Percentiles rank a stretch among this genome's conserved stretches.
These are phyloP conservation scores for Tenthredo notha DNA, from an alignment of 2,888 invertebrate species.

Conservation along the genomic window DNA sequence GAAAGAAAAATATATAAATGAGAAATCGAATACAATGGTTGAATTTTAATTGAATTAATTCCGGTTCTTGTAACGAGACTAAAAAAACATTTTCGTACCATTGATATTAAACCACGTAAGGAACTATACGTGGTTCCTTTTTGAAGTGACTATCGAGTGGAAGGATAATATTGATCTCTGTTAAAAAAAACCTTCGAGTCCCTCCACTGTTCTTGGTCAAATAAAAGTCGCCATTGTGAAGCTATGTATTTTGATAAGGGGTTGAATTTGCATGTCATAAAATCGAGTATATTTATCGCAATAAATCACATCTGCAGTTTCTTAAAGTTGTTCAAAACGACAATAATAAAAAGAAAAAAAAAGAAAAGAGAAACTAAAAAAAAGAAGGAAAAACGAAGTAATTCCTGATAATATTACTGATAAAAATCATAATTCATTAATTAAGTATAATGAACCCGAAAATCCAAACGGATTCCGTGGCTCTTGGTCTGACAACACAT, in stretches of 20 bases:
- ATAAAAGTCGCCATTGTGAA: neutral
- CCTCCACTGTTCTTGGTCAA: neutral
- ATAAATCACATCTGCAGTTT: neutral
- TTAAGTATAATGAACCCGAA: neutral
- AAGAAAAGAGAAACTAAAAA: too few species aligned
- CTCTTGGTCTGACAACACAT: neutral
- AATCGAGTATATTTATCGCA: neutral
- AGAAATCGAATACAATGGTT: neutral
- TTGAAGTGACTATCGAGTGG: neutral
- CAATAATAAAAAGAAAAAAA: too few species aligned
- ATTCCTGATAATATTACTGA: too few species aligned
- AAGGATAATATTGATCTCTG: slow-evolving; percentile 15
- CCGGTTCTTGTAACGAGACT: neutral
- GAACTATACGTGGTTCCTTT: neutral
- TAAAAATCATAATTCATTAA: neutral
- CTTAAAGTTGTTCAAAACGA: neutral
- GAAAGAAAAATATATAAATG: neutral
- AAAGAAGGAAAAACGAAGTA: too few species aligned
- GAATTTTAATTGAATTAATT: neutral
- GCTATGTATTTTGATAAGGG: slow-evolving; percentile 4
- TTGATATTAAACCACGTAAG: slow-evolving; percentile 6
- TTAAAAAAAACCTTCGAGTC: neutral
- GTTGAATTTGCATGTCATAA: neutral
- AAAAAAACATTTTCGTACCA: neutral
- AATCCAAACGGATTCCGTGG: neutral